Conservation (phyloP, 1,140 invertebrate genomes). For the Cyphomyrmex costatus region DNA sequence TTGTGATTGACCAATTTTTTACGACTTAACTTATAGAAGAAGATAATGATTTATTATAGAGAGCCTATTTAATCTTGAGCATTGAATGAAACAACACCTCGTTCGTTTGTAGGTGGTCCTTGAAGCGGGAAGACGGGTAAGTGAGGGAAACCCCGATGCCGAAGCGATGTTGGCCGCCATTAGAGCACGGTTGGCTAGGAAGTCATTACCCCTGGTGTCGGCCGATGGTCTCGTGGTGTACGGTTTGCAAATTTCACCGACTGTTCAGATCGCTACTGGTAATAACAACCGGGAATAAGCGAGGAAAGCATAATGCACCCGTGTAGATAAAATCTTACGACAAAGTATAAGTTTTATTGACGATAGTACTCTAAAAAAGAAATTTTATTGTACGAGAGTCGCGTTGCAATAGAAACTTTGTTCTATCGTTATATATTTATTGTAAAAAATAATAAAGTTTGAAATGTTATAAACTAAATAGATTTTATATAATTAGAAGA, state of each 20-base stretch:
- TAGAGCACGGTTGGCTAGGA: constrained; percentile 88
- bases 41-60: too few relatives aligned
- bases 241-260: constrained; percentile 86
- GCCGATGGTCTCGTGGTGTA: constrained; percentile 91
- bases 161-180: constrained; percentile 86
- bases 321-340: constrained; percentile 19
- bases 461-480: background rate
- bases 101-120: constrained; percentile 82
- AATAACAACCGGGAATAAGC: constrained; percentile 55
- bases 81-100: background rate
- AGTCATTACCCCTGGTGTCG: constrained; percentile 89
- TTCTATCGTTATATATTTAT: background rate
- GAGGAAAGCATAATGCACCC: constrained; percentile 24
- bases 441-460: background rate
- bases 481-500: background rate
- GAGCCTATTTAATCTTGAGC: background rate
- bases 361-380: background rate
- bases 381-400: background rate
- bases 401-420: background rate
- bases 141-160: constrained; percentile 83
- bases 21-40: too few relatives aligned
- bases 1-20: too few relatives aligned
- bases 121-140: constrained; percentile 85
- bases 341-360: background rate
- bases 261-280: constrained; percentile 80